Base-by-base conservation (phyloP, 2,888 invertebrate species). In the Drosophila anomalata region DNA sequence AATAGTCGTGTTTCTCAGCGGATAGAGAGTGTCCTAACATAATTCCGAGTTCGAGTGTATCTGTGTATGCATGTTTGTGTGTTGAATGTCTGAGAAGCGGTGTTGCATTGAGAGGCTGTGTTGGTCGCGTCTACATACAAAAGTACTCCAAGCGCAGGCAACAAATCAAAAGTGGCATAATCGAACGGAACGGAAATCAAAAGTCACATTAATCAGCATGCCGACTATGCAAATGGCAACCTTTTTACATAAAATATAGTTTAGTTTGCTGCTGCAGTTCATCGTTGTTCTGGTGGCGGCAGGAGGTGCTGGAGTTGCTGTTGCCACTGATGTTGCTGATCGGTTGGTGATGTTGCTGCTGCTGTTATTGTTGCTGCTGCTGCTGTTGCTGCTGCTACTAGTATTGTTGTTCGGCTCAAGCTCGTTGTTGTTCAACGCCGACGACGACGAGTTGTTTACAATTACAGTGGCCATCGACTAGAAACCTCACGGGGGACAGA, bases 181-280 rank as follows among this genome's bases (percentile, higher is more conserved):
- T 70, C 59, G 60, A 24, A 59, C 52, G 12, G 39, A 73, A 63
- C 52, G 44, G 12, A 72, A 69, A 68, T 42, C 24, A 59, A 70
- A 47, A 68, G 51, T 55, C 50, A 65, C 54, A 55, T 52, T 70
- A 63, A 69, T 66, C 46, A 71, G 56, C 82, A 88, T 88, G 88
- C 82, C 88, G 75, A 88, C 72, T 51, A 75, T 77, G 70, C 48
- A 80, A 86, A 63, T 75, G 81, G 88, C 88, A 88, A 82, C 82
- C 82, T 83, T 83, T 83, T 83, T 83, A 73, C 75, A 87, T 75
- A 83, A 79, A 56, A 83, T 80, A 88, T 83, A 75, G 73, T 88
- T 88, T 83, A 83, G 70, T 88, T 82, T 82, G 75, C 66, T 86
- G 87, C 77, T 86, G 73, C 78, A 67, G 71, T 47, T 56, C 60